Base-by-base conservation (phyloP, 2,797 vertebrate species). In the Melanogrammus aeglefinus region DNA sequence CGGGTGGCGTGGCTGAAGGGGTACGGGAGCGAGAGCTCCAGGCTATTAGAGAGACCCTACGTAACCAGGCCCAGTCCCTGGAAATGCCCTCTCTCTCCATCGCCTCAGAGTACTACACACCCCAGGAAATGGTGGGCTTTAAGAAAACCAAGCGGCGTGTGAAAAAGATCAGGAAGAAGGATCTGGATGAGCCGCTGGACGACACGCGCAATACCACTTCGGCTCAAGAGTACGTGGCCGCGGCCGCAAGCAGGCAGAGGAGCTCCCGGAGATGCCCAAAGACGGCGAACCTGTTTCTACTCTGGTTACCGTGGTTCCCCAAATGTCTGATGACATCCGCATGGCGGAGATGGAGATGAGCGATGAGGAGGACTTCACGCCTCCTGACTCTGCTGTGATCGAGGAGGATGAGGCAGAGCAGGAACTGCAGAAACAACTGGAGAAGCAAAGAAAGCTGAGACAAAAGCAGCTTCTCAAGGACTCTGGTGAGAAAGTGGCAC, bases 331-430 rank as follows among this genome's bases (percentile, higher is more conserved):
- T 47, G 96, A 97, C 77, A 86, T 95, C 70, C 93, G 96, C 0
- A 95, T 89, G 81, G 94, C 97, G 36, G 95, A 96, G 81, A 98
- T 98, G 96, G 97, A 97, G 13, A 96, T 98, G 78, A 97, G 97
- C 1, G 96, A 97, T 0, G 95, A 97, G 0, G 95, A 96, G 0
- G 91, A 83, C 16, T 91, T 85, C 33, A 35, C 16, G 0, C 78
- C 77, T 0, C 77, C 92, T 0, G 94, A 92, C 13, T 85, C 94
- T 0, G 57, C 88, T 38, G 81, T 78, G 2, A 81, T 97, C 2
- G 97, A 98, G 82, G 97, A 98, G 85, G 97, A 98, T 0, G 96
- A 97, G 88, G 95, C 95, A 0, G 96, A 98, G 88, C 91, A 92
- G 80, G 97, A 98, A 82, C 93, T 98, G 27, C 96, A 98, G 88